Base-by-base conservation (phyloP, 2,888 invertebrate species). In the Cyclophora albipunctata region DNA sequence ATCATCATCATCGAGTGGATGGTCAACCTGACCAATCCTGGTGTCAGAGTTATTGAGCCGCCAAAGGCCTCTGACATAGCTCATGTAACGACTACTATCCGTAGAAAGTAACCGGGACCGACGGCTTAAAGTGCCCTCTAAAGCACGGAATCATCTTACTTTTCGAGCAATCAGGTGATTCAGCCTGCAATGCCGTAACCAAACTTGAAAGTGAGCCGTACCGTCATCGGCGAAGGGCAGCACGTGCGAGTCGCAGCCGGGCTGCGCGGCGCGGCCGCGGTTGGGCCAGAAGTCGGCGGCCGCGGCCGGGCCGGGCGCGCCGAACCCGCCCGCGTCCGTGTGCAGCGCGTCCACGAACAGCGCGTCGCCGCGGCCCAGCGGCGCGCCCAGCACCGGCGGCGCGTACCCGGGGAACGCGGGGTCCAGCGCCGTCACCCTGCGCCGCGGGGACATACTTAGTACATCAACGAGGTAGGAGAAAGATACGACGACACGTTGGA, bases 221-320 rank as follows among this genome's bases (percentile, higher is more conserved):
- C 86, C 78, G 66, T 80, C 78, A 34, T 45, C 5, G 6, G 75
- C 75, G 0, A 79, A 48, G 0, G 65, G 67, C 0, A 20, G 20
- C 20, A 20, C 20, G 20, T 20, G 20, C 20, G 20, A 1, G 20
- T 20, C 2, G 51, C 90, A 90, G 0, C 90, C 90, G 0, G 90
- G 90, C 55, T 90, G 90, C 48, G 77, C 66, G 3, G 87, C 79
- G 0, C 51, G 58, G 0, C 90, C 90, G 0, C 70, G 77, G 40
- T 90, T 90, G 0, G 90, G 90, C 75, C 80, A 89, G 69, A 85
- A 90, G 70, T 90, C 87, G 0, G 68, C 89, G 35, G 75, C 78
- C 0, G 81, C 90, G 0, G 72, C 62, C 2, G 45, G 45, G 1
- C 52, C 40, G 0, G 74, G 69, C 0, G 76, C 63, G 0, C 90